phyloP scores from a whole-genome alignment of 2,113 vertebrate species.

The Pluvianellus socialis region DNA sequence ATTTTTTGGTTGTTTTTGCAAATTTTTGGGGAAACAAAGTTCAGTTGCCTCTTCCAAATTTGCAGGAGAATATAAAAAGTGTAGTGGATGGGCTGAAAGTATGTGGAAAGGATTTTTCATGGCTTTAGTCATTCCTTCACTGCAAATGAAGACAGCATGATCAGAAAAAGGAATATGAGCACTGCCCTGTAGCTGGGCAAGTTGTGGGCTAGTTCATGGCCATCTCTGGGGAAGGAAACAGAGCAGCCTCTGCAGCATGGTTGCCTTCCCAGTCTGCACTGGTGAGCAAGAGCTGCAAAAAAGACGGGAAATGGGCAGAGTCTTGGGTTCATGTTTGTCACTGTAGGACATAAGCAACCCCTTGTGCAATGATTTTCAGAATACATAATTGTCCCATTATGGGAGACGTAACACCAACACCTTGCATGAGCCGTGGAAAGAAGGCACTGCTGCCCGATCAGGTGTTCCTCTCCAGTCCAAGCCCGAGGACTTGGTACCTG shows the following conservation, averaged over 20 bases:
- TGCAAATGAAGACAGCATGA: neutral
- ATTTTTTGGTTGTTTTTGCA: neutral
- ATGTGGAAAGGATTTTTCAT: neutral
- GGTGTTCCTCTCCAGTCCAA: neutral
- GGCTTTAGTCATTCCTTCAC: neutral
- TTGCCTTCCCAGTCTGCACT: accelerated
- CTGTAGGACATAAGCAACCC: neutral
- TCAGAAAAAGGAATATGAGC: neutral
- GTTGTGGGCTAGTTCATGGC: neutral
- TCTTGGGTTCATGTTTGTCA: neutral
- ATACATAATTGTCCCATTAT: neutral
- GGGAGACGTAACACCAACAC: neutral
- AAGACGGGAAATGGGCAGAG: neutral
- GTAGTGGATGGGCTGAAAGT: neutral
- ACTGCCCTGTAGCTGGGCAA: neutral
- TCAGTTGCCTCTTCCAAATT: neutral
- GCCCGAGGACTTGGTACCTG: neutral
- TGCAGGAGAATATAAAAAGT: neutral
- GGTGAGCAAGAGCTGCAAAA: neutral
- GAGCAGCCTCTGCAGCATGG: neutral
- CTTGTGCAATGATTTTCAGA: neutral
- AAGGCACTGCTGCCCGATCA: accelerated
- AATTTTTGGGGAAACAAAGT: neutral
- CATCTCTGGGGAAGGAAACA: neutral
- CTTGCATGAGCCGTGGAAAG: neutral